These are phyloP conservation scores for Sebastes vulpes DNA, from an alignment of 2,797 vertebrate species.

Conservation along the genomic window DNA sequence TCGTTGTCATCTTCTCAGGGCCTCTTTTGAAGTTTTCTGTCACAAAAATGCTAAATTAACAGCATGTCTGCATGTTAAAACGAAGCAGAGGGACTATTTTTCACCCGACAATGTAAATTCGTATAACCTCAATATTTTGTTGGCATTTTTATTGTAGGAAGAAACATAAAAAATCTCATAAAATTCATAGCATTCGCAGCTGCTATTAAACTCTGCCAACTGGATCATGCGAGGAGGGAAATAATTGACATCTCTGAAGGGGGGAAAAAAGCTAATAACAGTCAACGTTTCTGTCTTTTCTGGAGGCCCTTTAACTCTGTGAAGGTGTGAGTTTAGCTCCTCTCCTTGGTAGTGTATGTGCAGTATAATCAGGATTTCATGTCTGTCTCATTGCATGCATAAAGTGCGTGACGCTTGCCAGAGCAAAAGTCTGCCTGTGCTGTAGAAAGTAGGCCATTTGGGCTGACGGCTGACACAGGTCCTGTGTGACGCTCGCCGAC, in stretches of 20 bases:
- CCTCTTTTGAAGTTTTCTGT: constrained; percentile 18
- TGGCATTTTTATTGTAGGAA: constrained; percentile 24
- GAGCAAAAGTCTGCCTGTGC: constrained; percentile 10
- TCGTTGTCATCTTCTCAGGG: neutral
- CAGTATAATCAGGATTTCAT: constrained; percentile 15
- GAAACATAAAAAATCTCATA: constrained; percentile 40
- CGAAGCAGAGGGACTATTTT: constrained; percentile 5
- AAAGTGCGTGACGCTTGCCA: constrained; percentile 27
- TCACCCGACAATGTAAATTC: neutral
- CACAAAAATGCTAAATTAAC: constrained; percentile 39
- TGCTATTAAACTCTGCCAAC: constrained; percentile 50
- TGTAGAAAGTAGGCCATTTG: constrained; percentile 61
- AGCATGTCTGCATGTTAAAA: constrained; percentile 22
- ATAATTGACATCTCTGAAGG: constrained; percentile 46
- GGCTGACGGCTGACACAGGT: constrained; percentile 42
- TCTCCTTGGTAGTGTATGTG: constrained; percentile 4
- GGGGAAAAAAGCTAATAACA: constrained; percentile 29
- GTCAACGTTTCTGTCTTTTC: constrained; percentile 15
- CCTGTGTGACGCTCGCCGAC: constrained; percentile 24
- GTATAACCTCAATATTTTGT: constrained; percentile 25
- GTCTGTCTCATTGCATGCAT: constrained; percentile 13
- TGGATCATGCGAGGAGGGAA: constrained; percentile 31
- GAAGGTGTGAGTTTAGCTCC: constrained; percentile 1
- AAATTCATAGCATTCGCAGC: constrained; percentile 22
- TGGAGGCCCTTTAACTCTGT: constrained; percentile 12